Base-by-base conservation (phyloP, 2,888 invertebrate species). In the Melanostoma scalare region DNA sequence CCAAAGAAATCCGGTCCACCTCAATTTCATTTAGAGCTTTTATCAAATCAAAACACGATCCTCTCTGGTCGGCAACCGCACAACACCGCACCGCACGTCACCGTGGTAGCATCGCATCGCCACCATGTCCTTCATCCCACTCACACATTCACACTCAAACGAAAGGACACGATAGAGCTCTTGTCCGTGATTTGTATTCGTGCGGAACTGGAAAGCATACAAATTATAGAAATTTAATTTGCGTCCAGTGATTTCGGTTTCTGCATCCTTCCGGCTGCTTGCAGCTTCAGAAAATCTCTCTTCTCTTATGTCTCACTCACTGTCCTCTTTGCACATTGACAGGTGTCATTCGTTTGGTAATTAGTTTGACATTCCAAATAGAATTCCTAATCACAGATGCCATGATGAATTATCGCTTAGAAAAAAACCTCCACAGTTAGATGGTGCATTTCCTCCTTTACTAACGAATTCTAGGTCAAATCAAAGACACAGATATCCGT, bases 21-120 rank as follows among this genome's bases (percentile, higher is more conserved):
- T 36, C 33, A 31, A 33, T 55, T 61, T n/a, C 9, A 30, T 56
- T 61, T 40, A 20, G 33, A 58, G 40, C 72, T 35, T 40, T 82
- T 82, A 78, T 56, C 52, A 65, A 82, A 82, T 69, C 82, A 73
- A 74, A 69, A 78, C 82, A 82, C 82, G 82, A 82, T 73, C 46
- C 58, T 58, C 10, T 20, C 20, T 50, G 33, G 40, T 38, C 42
- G 33, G 8, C 10, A 38, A 58, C 68, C 20, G 20, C 20, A 20
- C 20, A 20, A 20, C 20, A 20, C 20, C 20, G 20, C 20, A 20
- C 20, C 20, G 1, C 20, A 20, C 20, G 1, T 0, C 20, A 20
- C 20, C 20, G 1, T 20, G 20, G 20, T 20, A 0, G 20, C 20
- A 20, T 20, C 20, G 20, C 20, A 20, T 20, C 1, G 20, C 1